Base-by-base conservation (phyloP, 2,797 vertebrate species). In the Harpagifer antarcticus region DNA sequence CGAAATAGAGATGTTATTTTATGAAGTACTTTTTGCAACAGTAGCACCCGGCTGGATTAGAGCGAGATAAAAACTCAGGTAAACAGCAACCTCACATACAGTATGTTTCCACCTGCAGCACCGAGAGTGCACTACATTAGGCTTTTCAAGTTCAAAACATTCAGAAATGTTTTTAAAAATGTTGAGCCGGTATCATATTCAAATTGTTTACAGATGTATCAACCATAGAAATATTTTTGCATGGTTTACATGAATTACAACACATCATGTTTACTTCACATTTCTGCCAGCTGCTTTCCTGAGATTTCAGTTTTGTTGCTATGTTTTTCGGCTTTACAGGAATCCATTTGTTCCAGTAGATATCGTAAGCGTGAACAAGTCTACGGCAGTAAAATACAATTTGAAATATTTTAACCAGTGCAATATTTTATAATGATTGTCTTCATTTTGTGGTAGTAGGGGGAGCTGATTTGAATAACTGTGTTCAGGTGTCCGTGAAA, bases 1-100 rank as follows among this genome's bases (percentile, higher is more conserved):
- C 0, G 27, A 91, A 89, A 76, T 76, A 49, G 67, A 78, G 72
- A 81, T 54, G 71, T 63, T 68, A 61, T 81, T 62, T 68, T 15
- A 56, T 48, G 67, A 81, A 72, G 76, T 23, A 17, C 62, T 0
- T 5, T 40, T 77, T 75, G 76, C 23, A 37, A 37, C 33, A 37
- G 33, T 13, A 45, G n/a, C 37, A 37, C 27, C n/a, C 53, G 50
- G 57, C 64, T 67, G 70, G 19, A 77, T 81, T 44, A 20, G 33
- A 74, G 62, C 40, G 47, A 58, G 47, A 71, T 67, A 31, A 27
- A 31, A 27, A 78, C 62, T 60, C 40, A 40, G 37, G 67, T 78
- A 66, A 76, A 75, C 52, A 72, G 9, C 31, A 80, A 45, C 9
- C 53, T 49, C 20, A 45, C 40, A 54, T 23, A 53, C 23, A 23